Evolutionary conservation across 2,113 vertebrate genomes (phyloP), one percentile per base, ranked within the genome.

Genomic region (Castor canadensis): DNA sequence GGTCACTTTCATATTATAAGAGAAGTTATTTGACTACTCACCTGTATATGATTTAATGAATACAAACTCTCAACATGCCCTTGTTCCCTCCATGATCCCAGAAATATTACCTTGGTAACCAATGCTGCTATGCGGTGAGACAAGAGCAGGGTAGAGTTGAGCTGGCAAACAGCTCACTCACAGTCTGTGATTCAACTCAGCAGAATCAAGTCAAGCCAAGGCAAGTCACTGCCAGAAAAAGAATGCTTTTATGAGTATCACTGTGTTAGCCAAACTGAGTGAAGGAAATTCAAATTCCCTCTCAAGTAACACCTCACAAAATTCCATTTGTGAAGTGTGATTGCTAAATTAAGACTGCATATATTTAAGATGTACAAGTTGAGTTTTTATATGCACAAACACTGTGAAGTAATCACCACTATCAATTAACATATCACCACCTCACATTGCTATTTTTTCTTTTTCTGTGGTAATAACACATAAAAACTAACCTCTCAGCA

Each of bases 241-340:
- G 19, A 73, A 89, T 5, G 13, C 45, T 11, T 67, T 72, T 56
- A 30, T 24, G 49, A 80, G n/a, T 4, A 56, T 5, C 32, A 43
- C 8, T 49, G 28, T 19, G 22, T 13, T 32, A 58, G 45, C 62
- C 83, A n/a, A 6, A 76, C 38, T 73, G 6, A 28, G 5, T 66
- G 16, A 67, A 77, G 84, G 69, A 94, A 96, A 89, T 82, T 35
- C 71, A 94, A 96, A 89, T 82, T 35, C 71, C 75, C 93, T 69
- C 56, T 81, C 38, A 64, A 35, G 30, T 49, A 66, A 75, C 71
- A 77, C 20, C 9, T 69, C 79, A 83, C n/a, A 80, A 79, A 80
- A 56, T 26, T n/a, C 28, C 45, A 30, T 30, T 38, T 80, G 40
- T 4, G 56, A 10, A 49, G 66, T 76, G 54, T 64, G 60, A 20